These are phyloP conservation scores for Tetropium fuscum DNA, from an alignment of 2,888 invertebrate genomes.

Conservation along the genomic window DNA sequence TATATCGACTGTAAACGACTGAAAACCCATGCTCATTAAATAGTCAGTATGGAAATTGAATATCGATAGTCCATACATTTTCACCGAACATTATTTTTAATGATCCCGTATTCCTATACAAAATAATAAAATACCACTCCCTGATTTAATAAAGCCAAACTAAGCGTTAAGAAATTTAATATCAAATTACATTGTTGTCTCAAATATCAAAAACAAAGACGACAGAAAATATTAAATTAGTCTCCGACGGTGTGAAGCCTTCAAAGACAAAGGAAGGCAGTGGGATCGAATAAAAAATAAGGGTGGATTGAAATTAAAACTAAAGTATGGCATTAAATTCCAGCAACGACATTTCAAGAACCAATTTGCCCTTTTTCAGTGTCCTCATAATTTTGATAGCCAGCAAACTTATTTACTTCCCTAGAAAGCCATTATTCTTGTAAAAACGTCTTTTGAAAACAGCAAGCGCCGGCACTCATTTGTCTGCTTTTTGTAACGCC, in stretches of 20 bases:
- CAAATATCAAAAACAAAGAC: constrained; percentile 40
- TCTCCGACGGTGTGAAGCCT: constrained; percentile 29
- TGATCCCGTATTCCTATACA: too few species aligned
- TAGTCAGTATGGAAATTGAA: too few species aligned
- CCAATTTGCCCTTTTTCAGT: constrained; percentile 43
- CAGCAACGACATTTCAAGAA: constrained; percentile 32
- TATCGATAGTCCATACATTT: too few species aligned
- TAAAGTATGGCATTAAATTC: constrained; percentile 43
- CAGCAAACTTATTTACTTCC: constrained; percentile 21
- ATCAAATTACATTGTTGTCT: constrained; percentile 43
- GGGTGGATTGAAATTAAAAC: constrained; percentile 37
- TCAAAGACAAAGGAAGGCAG: constrained; percentile 22
- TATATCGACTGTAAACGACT: too few species aligned
- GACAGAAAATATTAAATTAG: constrained; percentile 40
- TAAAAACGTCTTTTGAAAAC: constrained; percentile 38
- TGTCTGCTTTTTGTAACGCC: constrained; percentile 39
- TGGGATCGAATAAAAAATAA: constrained; percentile 22
- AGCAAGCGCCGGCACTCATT: constrained; percentile 31
- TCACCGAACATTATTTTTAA: too few species aligned
- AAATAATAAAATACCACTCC: constrained; percentile 29
- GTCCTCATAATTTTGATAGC: constrained; percentile 43
- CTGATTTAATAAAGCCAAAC: constrained; percentile 41
- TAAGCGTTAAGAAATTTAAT: constrained; percentile 40
- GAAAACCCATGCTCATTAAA: too few species aligned
- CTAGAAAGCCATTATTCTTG: constrained; percentile 40